phyloP scores from a whole-genome alignment of 2,888 invertebrate species.

The Polymixis lichenea region DNA sequence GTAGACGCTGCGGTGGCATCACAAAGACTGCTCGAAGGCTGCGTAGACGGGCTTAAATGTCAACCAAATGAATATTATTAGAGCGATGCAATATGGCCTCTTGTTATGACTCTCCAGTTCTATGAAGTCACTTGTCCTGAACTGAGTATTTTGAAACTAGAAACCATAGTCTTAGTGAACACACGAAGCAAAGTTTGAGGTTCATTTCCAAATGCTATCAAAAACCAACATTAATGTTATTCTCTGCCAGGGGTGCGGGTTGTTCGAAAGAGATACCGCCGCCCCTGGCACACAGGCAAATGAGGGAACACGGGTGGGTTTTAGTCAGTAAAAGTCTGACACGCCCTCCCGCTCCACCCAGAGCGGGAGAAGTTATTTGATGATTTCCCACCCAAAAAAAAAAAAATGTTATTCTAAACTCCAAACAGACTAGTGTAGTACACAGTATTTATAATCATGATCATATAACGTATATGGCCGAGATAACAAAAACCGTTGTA shows the following conservation, averaged over 20 bases:
- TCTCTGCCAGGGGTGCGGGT: too few relatives aligned
- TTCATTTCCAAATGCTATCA: background rate
- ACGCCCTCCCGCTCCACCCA: too few relatives aligned
- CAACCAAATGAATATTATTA: background rate
- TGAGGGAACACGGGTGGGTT: too few relatives aligned
- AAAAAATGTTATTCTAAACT: background rate
- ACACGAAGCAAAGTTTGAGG: background rate
- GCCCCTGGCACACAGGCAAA: too few relatives aligned
- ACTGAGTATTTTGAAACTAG: background rate
- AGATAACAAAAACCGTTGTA: conserved; percentile 50
- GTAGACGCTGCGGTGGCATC: background rate
- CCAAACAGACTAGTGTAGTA: conserved; percentile 12
- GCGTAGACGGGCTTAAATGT: background rate
- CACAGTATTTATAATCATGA: conserved; percentile 24
- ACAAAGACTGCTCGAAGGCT: background rate
- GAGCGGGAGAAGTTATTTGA: too few relatives aligned
- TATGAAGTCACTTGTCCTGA: background rate
- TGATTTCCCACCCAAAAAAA: too few relatives aligned
- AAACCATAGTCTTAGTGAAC: background rate
- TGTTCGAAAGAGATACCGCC: too few relatives aligned
- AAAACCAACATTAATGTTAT: background rate
- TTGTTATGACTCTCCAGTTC: too few relatives aligned
- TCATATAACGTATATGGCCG: conserved; percentile 5
- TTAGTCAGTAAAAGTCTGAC: too few relatives aligned
- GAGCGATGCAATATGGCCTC: background rate